Conservation (phyloP, 2,113 vertebrate genomes). For the Grammomys dolichurus region DNA sequence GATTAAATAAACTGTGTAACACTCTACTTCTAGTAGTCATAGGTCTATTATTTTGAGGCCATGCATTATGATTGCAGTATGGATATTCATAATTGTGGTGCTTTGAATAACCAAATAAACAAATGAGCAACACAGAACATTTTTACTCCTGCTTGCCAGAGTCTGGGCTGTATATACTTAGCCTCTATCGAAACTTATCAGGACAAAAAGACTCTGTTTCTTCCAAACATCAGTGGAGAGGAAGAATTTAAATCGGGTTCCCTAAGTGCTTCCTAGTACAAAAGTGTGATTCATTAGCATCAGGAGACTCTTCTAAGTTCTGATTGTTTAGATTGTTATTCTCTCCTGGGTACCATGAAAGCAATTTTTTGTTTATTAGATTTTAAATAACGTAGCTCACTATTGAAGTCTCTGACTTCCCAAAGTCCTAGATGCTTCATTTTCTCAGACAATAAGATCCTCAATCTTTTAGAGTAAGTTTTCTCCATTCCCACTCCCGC, state of each 20-base stretch:
- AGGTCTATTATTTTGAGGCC: slow-evolving; percentile 9
- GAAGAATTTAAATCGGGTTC: background rate
- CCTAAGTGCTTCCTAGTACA: background rate
- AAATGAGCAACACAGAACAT: background rate
- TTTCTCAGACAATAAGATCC: slow-evolving; percentile 46
- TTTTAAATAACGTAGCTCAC: slow-evolving; percentile 41
- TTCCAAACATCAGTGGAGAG: background rate
- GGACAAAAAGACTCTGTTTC: background rate
- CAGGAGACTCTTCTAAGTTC: background rate
- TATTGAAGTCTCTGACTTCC: slow-evolving; percentile 5
- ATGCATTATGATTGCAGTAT: slow-evolving; percentile 36
- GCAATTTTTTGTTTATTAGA: background rate
- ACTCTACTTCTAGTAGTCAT: background rate
- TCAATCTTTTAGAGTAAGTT: slow-evolving; percentile 31
- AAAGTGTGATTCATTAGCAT: background rate
- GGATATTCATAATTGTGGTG: background rate
- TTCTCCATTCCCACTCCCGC: background rate
- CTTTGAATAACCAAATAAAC: background rate
- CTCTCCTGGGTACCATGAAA: background rate
- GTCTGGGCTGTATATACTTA: background rate
- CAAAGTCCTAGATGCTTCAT: background rate
- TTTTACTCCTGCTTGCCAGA: background rate
- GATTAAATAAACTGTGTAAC: background rate
- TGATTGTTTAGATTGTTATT: background rate
- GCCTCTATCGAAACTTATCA: background rate